A percentile compares a stretch with the other conserved stretches of the same genome.
Evolutionary conservation across 2,888 invertebrate genomes (phyloP).

Genomic region (Agonopterix arenella): DNA sequence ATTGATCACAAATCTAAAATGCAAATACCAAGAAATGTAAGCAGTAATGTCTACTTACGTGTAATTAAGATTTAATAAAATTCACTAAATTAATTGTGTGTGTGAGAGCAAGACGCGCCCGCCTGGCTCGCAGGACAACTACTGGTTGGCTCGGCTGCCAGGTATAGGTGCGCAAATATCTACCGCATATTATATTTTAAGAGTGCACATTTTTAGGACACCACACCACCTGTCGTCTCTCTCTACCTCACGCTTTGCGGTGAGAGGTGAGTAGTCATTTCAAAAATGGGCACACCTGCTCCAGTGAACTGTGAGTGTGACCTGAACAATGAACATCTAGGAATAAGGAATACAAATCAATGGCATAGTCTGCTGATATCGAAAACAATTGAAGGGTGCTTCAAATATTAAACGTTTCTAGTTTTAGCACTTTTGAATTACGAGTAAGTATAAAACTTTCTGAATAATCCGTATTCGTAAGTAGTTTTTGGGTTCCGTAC

Average conservation of each 20-base stretch:
- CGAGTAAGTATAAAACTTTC: no score
- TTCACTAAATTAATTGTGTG: not conserved
- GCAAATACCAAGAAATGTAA: no score
- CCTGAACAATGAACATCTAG: not conserved
- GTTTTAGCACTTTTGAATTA: no score
- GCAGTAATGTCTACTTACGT: no score
- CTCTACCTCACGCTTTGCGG: constrained; percentile 23
- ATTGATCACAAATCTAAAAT: no score
- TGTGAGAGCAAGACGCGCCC: constrained; percentile 23
- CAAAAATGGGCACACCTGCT: constrained; percentile 19
- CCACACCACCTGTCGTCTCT: constrained; percentile 28
- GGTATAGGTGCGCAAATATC: constrained; percentile 52
- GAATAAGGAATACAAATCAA: no score
- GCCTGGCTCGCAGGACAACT: constrained; percentile 41
- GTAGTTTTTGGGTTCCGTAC: no score
- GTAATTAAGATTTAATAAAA: no score
- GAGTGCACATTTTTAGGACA: constrained; percentile 48
- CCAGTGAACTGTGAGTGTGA: not conserved
- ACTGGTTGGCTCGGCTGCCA: constrained; percentile 50
- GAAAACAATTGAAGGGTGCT: no score
- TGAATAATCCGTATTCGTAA: no score
- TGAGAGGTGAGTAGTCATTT: constrained; percentile 8
- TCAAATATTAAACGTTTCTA: no score
- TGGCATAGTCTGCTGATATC: no score
- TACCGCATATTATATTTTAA: constrained; percentile 61